Evolutionary conservation across 1,140 invertebrate species (phyloP).

Genomic region (Xylocopa sonorina): DNA sequence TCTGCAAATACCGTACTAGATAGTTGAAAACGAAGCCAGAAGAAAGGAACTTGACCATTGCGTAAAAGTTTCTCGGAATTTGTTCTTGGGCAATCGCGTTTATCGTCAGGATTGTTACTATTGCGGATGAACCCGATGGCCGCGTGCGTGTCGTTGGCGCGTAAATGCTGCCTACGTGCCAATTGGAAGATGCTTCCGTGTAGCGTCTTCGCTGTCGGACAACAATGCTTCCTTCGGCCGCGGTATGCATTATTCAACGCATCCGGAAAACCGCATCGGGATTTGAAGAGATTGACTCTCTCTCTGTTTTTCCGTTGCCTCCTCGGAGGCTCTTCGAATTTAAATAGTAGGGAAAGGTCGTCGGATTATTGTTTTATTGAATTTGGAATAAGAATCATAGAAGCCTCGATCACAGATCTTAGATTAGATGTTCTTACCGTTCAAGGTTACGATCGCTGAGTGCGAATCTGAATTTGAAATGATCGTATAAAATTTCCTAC

Average conservation of each 20-base stretch:
- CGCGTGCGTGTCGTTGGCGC: slow-evolving; percentile 40
- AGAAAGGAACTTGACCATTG: background rate
- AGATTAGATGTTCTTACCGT: background rate
- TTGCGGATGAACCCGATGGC: slow-evolving; percentile 11
- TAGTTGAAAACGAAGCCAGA: no score
- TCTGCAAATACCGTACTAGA: no score
- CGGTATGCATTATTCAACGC: slow-evolving; percentile 70
- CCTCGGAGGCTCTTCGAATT: slow-evolving; percentile 20
- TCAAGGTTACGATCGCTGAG: background rate
- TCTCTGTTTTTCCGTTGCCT: slow-evolving; percentile 20
- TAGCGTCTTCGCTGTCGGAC: slow-evolving; percentile 48
- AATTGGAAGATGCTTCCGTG: slow-evolving; percentile 63
- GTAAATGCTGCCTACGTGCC: slow-evolving; percentile 62
- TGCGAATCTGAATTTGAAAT: no score
- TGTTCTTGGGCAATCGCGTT: no score
- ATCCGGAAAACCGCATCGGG: slow-evolving; percentile 57
- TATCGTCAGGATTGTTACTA: background rate
- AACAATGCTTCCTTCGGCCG: slow-evolving; percentile 62
- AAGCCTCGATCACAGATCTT: background rate
- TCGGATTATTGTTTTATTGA: background rate
- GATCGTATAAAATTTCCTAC: no score
- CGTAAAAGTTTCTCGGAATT: background rate
- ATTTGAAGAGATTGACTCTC: slow-evolving; percentile 35
- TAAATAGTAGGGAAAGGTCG: background rate
- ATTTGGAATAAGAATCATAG: background rate